Conservation (phyloP, 2,888 invertebrate species). For the Odontocerum albicorne region DNA sequence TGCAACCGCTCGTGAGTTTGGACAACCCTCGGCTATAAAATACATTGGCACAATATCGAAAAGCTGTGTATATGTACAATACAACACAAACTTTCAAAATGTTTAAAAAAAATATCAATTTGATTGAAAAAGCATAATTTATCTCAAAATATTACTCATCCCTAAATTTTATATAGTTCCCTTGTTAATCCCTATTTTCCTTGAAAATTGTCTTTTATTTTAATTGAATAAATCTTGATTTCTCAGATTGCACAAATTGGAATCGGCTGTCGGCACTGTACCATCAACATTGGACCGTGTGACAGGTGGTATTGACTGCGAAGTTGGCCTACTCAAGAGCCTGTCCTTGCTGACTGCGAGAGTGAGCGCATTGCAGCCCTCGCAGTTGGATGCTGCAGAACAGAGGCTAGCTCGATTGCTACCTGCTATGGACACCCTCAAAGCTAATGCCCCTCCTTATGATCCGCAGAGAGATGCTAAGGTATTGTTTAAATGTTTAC, state of each 20-base stretch:
- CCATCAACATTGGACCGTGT: slow-evolving; percentile 74
- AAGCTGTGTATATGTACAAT: too few relatives aligned
- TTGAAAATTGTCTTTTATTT: too few relatives aligned
- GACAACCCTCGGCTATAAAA: too few relatives aligned
- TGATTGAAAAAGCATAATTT: too few relatives aligned
- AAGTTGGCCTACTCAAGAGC: slow-evolving; percentile 61
- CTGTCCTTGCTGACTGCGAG: slow-evolving; percentile 78
- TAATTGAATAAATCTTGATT: too few relatives aligned
- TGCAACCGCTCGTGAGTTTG: too few relatives aligned
- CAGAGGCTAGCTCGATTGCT: slow-evolving; percentile 74
- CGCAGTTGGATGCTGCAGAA: slow-evolving; percentile 83
- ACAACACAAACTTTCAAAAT: too few relatives aligned
- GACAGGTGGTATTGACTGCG: slow-evolving; percentile 45
- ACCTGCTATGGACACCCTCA: slow-evolving; percentile 74
- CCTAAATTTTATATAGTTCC: slow-evolving; percentile 3
- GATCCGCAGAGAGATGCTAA: slow-evolving; percentile 68
- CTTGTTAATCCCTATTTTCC: too few relatives aligned
- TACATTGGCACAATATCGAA: too few relatives aligned
- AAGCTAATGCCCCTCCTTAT: slow-evolving; percentile 59
- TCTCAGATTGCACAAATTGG: slow-evolving; percentile 75
- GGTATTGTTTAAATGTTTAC: too few relatives aligned
- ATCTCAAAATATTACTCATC: too few relatives aligned
- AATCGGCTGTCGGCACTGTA: slow-evolving; percentile 80
- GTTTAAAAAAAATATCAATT: too few relatives aligned
- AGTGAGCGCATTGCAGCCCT: slow-evolving; percentile 76